Evolutionary conservation across 2,888 invertebrate genomes (phyloP).

Genomic region (Allolobophora icterica): DNA sequence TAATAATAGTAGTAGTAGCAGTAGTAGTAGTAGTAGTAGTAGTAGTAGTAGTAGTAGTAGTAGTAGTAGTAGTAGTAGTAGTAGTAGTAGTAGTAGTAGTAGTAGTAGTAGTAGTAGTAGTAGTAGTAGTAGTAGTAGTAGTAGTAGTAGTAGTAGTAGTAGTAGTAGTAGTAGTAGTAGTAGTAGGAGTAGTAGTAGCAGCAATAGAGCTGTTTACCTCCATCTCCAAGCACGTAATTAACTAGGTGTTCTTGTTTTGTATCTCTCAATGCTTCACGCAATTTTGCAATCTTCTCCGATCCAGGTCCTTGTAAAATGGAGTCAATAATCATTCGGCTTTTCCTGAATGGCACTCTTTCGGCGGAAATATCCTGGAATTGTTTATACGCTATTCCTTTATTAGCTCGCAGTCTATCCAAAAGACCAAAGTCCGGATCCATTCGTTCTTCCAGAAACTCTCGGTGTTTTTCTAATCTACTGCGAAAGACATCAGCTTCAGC

Average conservation of each 20-base stretch:
- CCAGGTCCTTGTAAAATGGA: neutral
- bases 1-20: no score
- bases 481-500: neutral
- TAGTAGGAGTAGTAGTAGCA: no score
- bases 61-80: no score
- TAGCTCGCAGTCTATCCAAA: neutral
- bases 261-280: neutral
- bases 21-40: no score
- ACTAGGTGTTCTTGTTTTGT: neutral
- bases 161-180: no score
- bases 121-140: no score
- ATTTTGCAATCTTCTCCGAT: neutral
- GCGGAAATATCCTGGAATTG: neutral
- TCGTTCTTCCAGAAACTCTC: slow-evolving; percentile 17
- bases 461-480: neutral
- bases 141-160: no score
- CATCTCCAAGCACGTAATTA: neutral
- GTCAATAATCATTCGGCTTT: neutral
- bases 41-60: no score
- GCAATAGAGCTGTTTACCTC: slow-evolving; percentile 2
- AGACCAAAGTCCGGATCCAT: neutral
- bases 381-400: neutral
- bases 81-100: no score
- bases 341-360: neutral
- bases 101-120: no score